Percentiles rank a stretch among this genome's conserved stretches.
These are phyloP conservation scores for Hemiscyllium ocellatum DNA, from an alignment of 2,113 vertebrate genomes.

Conservation along the genomic window DNA sequence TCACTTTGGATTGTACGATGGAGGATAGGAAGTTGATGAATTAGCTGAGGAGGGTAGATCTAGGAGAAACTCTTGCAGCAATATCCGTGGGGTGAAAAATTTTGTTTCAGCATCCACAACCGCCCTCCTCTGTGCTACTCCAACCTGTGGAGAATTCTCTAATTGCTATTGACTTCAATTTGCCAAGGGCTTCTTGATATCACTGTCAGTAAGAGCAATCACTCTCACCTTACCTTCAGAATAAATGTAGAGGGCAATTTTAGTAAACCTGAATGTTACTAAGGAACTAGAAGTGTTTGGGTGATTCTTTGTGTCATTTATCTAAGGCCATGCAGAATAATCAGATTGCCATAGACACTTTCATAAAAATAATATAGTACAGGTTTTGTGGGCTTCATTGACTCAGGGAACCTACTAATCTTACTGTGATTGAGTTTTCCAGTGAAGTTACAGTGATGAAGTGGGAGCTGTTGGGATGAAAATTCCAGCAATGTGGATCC, in stretches of 20 bases:
- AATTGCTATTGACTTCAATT: too few species aligned
- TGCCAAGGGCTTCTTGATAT: too few species aligned
- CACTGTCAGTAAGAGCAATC: too few species aligned
- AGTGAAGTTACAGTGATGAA: not conserved
- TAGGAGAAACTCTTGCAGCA: too few species aligned
- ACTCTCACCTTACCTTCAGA: too few species aligned
- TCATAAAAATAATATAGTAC: not conserved
- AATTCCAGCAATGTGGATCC: not conserved
- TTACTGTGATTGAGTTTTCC: not conserved
- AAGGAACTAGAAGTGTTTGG: not conserved
- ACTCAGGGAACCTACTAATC: not conserved
- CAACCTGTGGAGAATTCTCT: too few species aligned
- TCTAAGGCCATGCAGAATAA: not conserved
- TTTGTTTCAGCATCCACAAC: too few species aligned
- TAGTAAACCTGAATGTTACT: not conserved
- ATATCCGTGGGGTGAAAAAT: too few species aligned
- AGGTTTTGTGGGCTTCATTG: not conserved
- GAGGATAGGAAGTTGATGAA: too few species aligned
- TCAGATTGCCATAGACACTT: not conserved
- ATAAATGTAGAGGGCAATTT: not conserved
- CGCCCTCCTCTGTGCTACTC: too few species aligned
- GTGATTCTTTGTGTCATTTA: not conserved
- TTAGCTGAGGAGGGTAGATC: too few species aligned
- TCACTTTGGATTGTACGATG: too few species aligned
- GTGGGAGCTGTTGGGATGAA: not conserved